Evolutionary conservation across 2,888 invertebrate genomes (phyloP).

Genomic region (Raillietiella orientalis): DNA sequence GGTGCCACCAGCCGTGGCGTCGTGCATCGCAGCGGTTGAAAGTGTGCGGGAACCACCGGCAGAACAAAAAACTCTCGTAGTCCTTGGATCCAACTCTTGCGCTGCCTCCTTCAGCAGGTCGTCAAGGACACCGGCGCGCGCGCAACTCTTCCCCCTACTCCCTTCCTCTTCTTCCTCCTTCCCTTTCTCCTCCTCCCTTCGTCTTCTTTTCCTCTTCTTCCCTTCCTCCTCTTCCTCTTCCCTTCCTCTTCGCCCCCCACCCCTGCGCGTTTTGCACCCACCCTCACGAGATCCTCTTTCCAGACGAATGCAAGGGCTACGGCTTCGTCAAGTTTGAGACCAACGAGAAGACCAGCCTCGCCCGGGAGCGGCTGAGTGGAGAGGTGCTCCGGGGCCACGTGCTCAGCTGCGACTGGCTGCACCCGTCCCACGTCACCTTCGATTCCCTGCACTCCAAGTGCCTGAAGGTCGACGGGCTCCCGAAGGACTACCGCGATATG

Average conservation of each 20-base stretch:
- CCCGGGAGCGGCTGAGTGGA: constrained; percentile 16
- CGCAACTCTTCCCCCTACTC: too few species aligned
- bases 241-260: background rate
- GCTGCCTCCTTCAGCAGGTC: too few species aligned
- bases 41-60: too few species aligned
- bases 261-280: too few species aligned
- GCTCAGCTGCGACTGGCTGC: constrained; percentile 18
- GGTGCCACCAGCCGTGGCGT: too few species aligned
- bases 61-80: too few species aligned
- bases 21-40: too few species aligned
- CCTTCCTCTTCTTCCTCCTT: constrained; percentile 5
- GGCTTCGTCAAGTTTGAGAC: constrained; percentile 19
- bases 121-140: too few species aligned
- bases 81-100: too few species aligned
- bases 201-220: too few species aligned
- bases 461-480: constrained; percentile 17
- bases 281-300: too few species aligned
- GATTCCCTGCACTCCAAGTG: constrained; percentile 18
- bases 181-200: constrained; percentile 1
- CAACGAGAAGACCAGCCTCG: constrained; percentile 16
- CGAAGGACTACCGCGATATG: constrained; percentile 17
- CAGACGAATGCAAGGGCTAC: constrained; percentile 19
- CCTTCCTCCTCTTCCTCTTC: background rate
- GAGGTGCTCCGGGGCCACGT: constrained; percentile 12
- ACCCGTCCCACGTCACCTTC: constrained; percentile 15